Base-by-base conservation (phyloP, 2,888 invertebrate genomes). In the Baccha elongata region DNA sequence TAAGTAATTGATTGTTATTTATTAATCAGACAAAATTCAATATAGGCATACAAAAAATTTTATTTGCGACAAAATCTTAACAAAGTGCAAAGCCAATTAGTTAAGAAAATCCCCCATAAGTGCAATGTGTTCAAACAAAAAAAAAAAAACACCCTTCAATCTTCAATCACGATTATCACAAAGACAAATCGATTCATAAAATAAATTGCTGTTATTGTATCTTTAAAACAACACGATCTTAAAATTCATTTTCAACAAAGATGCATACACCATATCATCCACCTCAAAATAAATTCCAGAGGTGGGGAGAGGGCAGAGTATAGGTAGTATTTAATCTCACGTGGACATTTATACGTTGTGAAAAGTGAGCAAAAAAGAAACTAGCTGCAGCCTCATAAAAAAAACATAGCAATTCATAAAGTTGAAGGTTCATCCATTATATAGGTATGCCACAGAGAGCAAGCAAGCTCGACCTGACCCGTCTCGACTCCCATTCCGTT, bases 401-500 rank as follows among this genome's bases (percentile, higher is more conserved):
- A 48, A 48, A 32, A 60, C 46, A 42, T n/a, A 53, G 29, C 60
- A 46, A 81, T 76, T 62, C 53, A 67, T 76, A 83, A 72, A 83
- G 72, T 76, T 83, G 76, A 76, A 83, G 81, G 81, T 76, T 76
- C 62, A 81, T 60, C 53, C 50, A 72, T 75, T 72, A 52, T n/a
- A n/a, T n/a, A n/a, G 40, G 32, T 75, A 81, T 75, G 55, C 23
- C 29, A 40, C 40, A 73, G 19, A 40, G 48, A 29, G 32, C 60
- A 37, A 23, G 52, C 23, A 21, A 21, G 23, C 37, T 10, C 52
- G 69, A 65, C 6, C 15, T 7, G 15, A 10, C 11, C 26, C 11
- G 13, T 13, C 13, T 23, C 7, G 8, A 17, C 23, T 29, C 42
- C 58, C 40, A 6, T 32, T 29, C 37, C 58, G 37, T 29, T 15